Percentiles rank a stretch among this genome's conserved stretches.
Evolutionary conservation across 2,113 vertebrate genomes (phyloP).

Genomic region (Speoplatyrhinus poulsoni): DNA sequence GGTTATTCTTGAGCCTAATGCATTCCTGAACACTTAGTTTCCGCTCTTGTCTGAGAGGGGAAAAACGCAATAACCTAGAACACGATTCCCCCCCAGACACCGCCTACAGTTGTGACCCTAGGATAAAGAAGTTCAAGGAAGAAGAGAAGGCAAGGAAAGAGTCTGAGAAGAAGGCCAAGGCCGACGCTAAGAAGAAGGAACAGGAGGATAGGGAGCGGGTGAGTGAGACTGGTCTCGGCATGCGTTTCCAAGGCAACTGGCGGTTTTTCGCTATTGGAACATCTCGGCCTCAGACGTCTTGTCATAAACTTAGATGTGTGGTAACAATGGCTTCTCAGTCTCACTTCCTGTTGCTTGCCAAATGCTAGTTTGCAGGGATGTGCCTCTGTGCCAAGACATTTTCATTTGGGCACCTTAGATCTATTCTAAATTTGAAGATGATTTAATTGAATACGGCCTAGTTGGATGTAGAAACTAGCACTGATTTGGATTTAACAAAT

Average conservation of each 20-base stretch:
- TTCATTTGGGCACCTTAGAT: too few relatives aligned
- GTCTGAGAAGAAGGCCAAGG: conserved; percentile 97
- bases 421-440: too few relatives aligned
- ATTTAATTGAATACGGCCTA: too few relatives aligned
- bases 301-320: not conserved
- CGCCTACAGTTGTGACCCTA: conserved; percentile 93
- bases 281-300: not conserved
- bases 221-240: conserved; percentile 43
- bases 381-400: too few relatives aligned
- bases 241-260: too few relatives aligned
- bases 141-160: conserved; percentile 97
- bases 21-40: too few relatives aligned
- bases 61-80: not conserved
- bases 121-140: conserved; percentile 98
- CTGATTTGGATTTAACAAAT: too few relatives aligned
- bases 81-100: conserved; percentile 77
- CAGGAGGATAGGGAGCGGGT: conserved; percentile 95
- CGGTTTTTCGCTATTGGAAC: too few relatives aligned
- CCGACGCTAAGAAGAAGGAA: conserved; percentile 92
- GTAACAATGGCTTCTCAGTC: not conserved
- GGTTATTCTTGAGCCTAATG: not conserved
- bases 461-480: too few relatives aligned
- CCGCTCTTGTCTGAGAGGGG: not conserved
- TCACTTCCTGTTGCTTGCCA: not conserved
- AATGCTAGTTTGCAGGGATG: not conserved